These are phyloP conservation scores for Phragmatobia fuliginosa DNA, from an alignment of 2,888 invertebrate genomes.

Conservation along the genomic window DNA sequence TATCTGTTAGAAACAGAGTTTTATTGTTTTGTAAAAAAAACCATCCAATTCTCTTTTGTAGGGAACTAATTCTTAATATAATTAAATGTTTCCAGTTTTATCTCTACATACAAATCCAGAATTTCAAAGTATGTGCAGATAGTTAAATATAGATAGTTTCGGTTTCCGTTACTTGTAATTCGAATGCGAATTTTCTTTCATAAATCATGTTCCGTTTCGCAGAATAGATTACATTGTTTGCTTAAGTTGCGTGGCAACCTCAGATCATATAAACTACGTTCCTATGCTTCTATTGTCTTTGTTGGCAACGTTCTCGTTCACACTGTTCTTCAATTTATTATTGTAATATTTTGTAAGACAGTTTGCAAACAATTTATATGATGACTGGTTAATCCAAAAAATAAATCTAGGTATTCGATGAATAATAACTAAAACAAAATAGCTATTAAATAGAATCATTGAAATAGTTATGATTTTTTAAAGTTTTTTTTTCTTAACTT, in stretches of 20 bases:
- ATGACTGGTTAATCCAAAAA: slow-evolving; percentile 25
- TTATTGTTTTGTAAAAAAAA: no score
- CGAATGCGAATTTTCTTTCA: slow-evolving; percentile 67
- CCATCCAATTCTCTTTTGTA: no score
- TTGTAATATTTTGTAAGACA: slow-evolving; percentile 59
- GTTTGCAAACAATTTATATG: slow-evolving; percentile 47
- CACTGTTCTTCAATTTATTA: slow-evolving; percentile 67
- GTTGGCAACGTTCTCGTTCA: no score
- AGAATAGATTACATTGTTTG: slow-evolving; percentile 75
- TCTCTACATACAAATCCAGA: slow-evolving; percentile 33
- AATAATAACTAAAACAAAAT: slow-evolving; percentile 39
- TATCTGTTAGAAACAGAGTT: no score
- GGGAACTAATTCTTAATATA: no score
- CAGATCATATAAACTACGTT: no score
- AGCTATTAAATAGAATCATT: no score
- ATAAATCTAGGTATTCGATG: slow-evolving; percentile 18
- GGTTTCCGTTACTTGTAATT: slow-evolving; percentile 65
- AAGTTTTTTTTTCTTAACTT: no score
- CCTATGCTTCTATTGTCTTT: no score
- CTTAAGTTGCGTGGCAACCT: slow-evolving; percentile 55
- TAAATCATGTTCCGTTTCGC: slow-evolving; percentile 70
- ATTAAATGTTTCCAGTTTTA: no score
- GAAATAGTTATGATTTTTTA: no score
- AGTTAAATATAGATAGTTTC: slow-evolving; percentile 60
- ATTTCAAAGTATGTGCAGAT: slow-evolving; percentile 61